phyloP scores from a whole-genome alignment of 2,888 invertebrate species.

The Ophioninae sp. region DNA sequence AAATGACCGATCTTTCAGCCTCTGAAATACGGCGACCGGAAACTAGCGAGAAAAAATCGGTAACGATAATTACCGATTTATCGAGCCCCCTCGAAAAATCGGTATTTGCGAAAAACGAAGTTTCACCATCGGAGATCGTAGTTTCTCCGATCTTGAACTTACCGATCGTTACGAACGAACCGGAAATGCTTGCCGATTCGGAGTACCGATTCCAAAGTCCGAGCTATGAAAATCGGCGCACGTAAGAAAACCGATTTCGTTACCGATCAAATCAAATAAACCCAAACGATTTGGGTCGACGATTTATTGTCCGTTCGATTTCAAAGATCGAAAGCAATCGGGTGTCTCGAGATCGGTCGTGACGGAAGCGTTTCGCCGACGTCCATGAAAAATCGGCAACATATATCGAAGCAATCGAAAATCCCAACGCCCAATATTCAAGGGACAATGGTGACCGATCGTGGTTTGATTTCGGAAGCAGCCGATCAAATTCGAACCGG shows the following conservation, averaged over 20 bases:
- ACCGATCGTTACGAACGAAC: neutral
- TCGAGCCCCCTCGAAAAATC: neutral
- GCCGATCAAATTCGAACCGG: conserved; percentile 52
- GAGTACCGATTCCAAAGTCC: conserved; percentile 49
- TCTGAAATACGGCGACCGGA: neutral
- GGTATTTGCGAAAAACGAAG: neutral
- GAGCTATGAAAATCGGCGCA: conserved; percentile 44
- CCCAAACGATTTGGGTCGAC: neutral
- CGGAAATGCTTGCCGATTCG: conserved; percentile 29
- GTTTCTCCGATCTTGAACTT: neutral
- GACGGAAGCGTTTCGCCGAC: conserved; percentile 49
- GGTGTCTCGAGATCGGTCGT: conserved; percentile 37
- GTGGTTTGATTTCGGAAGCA: conserved; percentile 34
- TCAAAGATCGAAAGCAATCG: conserved; percentile 34
- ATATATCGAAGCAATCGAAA: conserved; percentile 42
- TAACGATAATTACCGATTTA: neutral
- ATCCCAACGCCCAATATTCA: conserved; percentile 49
- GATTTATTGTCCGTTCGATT: neutral
- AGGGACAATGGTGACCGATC: neutral
- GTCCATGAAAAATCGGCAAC: conserved; percentile 30
- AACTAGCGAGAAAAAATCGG: neutral
- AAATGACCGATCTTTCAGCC: no score
- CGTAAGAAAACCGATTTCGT: conserved; percentile 20
- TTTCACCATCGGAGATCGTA: neutral
- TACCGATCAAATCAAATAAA: neutral